A percentile compares a stretch with the other conserved stretches of the same genome.
Conservation (phyloP, 2,113 vertebrate species). For the Oriolus oriolus region DNA sequence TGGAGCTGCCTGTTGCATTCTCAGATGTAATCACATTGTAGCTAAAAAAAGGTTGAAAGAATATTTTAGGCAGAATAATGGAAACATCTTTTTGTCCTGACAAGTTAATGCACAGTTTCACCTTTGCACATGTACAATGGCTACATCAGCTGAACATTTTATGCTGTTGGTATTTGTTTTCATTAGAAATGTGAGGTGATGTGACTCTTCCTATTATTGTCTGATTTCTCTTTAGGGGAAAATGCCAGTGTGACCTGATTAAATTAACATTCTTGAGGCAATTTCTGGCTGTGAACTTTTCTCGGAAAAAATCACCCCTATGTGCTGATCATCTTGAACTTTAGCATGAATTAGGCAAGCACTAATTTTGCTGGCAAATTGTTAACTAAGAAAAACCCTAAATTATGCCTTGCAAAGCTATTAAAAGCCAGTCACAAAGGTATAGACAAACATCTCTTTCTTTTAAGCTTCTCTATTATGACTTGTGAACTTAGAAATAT, state of each 20-base stretch:
- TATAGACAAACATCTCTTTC: neutral
- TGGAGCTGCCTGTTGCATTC: neutral
- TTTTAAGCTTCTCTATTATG: neutral
- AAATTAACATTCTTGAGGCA: constrained; percentile 32
- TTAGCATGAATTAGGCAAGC: neutral
- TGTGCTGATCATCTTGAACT: neutral
- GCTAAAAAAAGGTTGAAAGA: neutral
- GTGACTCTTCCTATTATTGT: neutral
- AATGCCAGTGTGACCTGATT: constrained; percentile 43
- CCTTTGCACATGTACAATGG: neutral
- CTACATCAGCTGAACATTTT: neutral
- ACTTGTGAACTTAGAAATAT: neutral
- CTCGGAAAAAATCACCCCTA: neutral
- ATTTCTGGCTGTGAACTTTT: constrained; percentile 17
- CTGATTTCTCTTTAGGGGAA: neutral
- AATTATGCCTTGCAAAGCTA: neutral
- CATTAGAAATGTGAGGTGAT: neutral
- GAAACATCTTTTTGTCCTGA: neutral
- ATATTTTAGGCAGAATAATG: neutral
- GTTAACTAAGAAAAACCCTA: neutral
- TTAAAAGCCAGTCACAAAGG: neutral
- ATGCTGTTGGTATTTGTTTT: neutral
- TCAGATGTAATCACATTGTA: neutral
- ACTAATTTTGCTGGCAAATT: neutral
- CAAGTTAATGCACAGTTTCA: neutral